Base-by-base conservation (phyloP, 2,113 vertebrate species). In the Carassius carassius region DNA sequence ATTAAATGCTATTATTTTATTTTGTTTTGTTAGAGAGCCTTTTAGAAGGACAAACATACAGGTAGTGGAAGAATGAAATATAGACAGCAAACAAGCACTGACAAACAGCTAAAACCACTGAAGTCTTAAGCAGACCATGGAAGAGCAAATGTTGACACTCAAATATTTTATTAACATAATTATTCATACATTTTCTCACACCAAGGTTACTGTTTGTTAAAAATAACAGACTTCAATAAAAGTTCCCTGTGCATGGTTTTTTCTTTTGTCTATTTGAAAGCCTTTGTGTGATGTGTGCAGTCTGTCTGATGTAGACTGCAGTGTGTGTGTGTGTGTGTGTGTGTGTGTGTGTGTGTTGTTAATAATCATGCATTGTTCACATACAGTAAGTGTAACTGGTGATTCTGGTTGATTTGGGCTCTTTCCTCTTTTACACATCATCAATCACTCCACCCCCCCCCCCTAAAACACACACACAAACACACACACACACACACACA, bases 401-500 rank as follows among this genome's bases (percentile, higher is more conserved):
- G 23, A 51, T 76, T 76, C 54, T 41, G 56, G 54, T 41, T 62
- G 54, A 56, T 77, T 35, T 19, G 4, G 17, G 25, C 76, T 60
- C 2, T 78, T 78, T 60, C 32, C 32, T 60, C 32, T 21, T 60
- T 32, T 60, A 41, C 32, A 41, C 19, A 60, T 78, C 32, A 41
- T 78, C 54, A 60, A 17, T 78, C 29, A 25, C 21, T 58, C 37
- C 56, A 12, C 4, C 56, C 23, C 21, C 4, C 56, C 23, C 21
- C 29, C 77, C 60, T 35, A 72, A 73, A 41, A 41, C 41, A 41
- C 41, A 41, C 7, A 41, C 41, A 37, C 54, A 77, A 44, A 62
- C 75, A 37, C 54, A 77, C 54, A 62, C 75, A 37, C 54, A 77
- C 54, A 62, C 75, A 69, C 29, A 37, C 54, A 77, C 54, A 62